Base-by-base conservation (phyloP, 2,888 invertebrate species). In the Stenchaetothrips biformis region DNA sequence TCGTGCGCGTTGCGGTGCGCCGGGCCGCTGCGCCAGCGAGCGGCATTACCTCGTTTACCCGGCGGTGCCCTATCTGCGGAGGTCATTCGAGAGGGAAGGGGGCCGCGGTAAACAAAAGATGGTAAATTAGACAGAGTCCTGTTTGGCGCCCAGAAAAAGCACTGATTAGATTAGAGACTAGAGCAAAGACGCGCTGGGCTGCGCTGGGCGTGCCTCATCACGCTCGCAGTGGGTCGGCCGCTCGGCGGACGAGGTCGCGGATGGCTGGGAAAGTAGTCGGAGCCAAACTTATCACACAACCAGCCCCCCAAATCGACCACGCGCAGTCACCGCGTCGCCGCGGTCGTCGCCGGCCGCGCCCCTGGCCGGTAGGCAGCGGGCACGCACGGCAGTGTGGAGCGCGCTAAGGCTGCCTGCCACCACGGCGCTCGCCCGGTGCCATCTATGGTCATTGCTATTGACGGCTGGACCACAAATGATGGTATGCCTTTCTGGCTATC, bases 61-160 rank as follows among this genome's bases (percentile, higher is more conserved):
- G 37, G 37, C 37, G 4, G 37, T 37, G 37, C 37, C 37, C 37
- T 37, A 37, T 37, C 37, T 37, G 37, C 37, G 53, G 16, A 53
- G 53, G 59, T 16, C 18, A 59, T 59, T 59, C 16, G 59, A 59
- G 13, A 59, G 37, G 37, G 37, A 37, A 37, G 37, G 37, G 37
- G 37, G 37, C 37, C 37, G 37, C 37, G 67, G 25, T 25, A 74
- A 74, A 74, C 67, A 74, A 25, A 21, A 25, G 67, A 25, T 74
- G 67, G 67, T 74, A 74, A 74, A 74, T 74, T 74, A 21, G 67
- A 53, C 53, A 53, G 67, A 74, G 67, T 59, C 59, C 67, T 74
- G 67, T n/a, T 74, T 74, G 67, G 21, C 21, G 67, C 67, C 8
- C 67, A 21, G 67, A 74, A 74, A 74, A 74, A 21, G 67, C 25